Evolutionary conservation across 2,888 invertebrate genomes (phyloP).

Genomic region (Cheilosia urbana): DNA sequence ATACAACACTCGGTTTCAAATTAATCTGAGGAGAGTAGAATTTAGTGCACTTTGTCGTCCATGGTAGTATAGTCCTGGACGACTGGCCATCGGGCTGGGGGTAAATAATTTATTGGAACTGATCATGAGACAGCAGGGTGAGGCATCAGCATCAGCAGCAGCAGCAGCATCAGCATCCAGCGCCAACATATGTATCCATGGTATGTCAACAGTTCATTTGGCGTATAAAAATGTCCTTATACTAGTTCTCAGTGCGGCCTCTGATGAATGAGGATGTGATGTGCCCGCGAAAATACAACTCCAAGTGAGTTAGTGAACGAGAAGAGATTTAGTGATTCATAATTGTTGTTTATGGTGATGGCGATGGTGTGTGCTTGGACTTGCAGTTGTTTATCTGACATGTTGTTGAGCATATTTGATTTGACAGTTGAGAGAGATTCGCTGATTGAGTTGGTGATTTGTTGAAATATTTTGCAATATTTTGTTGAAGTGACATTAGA

Average conservation of each 20-base stretch:
- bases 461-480: no score
- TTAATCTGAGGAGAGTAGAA: slow-evolving; percentile 64
- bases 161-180: background rate
- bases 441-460: no score
- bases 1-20: slow-evolving; percentile 69
- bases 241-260: background rate
- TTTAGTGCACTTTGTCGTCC: slow-evolving; percentile 68
- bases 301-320: slow-evolving; percentile 12
- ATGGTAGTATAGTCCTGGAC: slow-evolving; percentile 15
- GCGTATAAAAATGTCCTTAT: slow-evolving; percentile 56
- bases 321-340: slow-evolving; percentile 60
- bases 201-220: slow-evolving; percentile 72
- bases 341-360: slow-evolving; percentile 59
- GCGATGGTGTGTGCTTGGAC: slow-evolving; percentile 3
- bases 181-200: slow-evolving; percentile 30
- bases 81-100: slow-evolving; percentile 44
- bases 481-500: no score
- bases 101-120: slow-evolving; percentile 72
- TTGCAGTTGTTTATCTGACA: slow-evolving; percentile 13
- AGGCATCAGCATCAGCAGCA: slow-evolving; percentile 14
- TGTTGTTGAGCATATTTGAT: slow-evolving; percentile 21
- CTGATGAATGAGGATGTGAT: slow-evolving; percentile 42
- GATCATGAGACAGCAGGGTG: slow-evolving; percentile 67
- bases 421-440: slow-evolving; percentile 7
- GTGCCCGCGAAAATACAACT: slow-evolving; percentile 43